Evolutionary conservation across 2,797 vertebrate species (phyloP).

Genomic region (Poeciliopsis paucimaculata): DNA sequence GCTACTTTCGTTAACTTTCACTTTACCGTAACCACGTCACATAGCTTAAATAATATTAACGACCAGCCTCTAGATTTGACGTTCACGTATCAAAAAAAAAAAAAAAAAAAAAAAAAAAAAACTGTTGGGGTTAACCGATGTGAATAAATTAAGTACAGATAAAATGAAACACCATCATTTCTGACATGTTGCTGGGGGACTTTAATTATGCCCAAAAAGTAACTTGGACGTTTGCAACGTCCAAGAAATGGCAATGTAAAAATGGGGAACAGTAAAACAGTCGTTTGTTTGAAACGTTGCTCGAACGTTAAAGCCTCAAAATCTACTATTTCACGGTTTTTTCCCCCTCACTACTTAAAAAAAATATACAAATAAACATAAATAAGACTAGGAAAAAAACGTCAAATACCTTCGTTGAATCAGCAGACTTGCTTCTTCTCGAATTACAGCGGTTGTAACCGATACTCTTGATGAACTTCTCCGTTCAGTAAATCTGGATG

Average conservation of each 20-base stretch:
- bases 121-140: neutral
- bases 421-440: neutral
- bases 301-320: neutral
- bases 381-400: neutral
- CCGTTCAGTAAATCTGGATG: neutral
- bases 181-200: neutral
- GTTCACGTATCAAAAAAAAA: no score
- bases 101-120: no score
- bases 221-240: neutral
- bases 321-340: neutral
- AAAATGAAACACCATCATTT: neutral
- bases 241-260: neutral
- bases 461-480: neutral
- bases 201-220: neutral
- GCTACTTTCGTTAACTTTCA: no score
- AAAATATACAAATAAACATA: neutral
- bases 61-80: no score
- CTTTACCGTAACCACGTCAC: no score
- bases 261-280: neutral
- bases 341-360: neutral
- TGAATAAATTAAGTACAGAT: neutral
- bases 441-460: neutral
- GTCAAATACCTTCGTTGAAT: slow-evolving; percentile 39
- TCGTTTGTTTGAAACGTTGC: neutral
- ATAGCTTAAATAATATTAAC: no score